Conservation (phyloP, 1,140 invertebrate genomes). For the Odontomachus brunneus region DNA sequence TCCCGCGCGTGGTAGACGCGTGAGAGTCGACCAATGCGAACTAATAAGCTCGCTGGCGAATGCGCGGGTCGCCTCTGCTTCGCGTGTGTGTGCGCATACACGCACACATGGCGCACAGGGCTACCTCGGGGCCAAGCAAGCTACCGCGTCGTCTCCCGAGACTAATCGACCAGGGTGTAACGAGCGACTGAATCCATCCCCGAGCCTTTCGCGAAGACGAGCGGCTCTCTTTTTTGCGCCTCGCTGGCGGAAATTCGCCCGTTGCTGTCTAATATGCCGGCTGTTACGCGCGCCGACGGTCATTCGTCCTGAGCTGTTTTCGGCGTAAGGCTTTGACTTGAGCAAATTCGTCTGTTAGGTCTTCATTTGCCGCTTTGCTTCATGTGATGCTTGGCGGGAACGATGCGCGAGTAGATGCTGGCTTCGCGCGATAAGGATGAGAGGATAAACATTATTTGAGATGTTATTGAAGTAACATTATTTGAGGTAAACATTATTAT, state of each 20-base stretch:
- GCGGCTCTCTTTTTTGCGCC: constrained; percentile 62
- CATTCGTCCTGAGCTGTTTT: constrained; percentile 62
- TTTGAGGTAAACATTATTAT: not conserved
- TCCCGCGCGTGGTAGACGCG: constrained; percentile 70
- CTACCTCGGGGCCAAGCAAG: not conserved
- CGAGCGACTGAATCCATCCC: constrained; percentile 63
- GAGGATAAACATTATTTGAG: no score
- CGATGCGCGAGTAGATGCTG: not conserved
- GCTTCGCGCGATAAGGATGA: no score
- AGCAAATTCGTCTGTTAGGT: constrained; percentile 4
- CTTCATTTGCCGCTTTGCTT: constrained; percentile 38
- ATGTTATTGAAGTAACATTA: no score
- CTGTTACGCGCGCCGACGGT: constrained; percentile 66
- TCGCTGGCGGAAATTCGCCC: constrained; percentile 69
- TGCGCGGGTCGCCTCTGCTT: constrained; percentile 12
- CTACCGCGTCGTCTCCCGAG: constrained; percentile 34
- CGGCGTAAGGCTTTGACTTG: no score
- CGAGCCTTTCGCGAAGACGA: constrained; percentile 34
- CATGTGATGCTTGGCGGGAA: constrained; percentile 17
- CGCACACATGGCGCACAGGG: not conserved
- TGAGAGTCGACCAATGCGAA: constrained; percentile 71
- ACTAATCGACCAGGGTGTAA: constrained; percentile 70
- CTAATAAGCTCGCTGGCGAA: constrained; percentile 72
- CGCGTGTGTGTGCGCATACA: not conserved
- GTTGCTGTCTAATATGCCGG: constrained; percentile 68